Conservation (phyloP, 2,888 invertebrate genomes). For the Shargacucullia verbasci region DNA sequence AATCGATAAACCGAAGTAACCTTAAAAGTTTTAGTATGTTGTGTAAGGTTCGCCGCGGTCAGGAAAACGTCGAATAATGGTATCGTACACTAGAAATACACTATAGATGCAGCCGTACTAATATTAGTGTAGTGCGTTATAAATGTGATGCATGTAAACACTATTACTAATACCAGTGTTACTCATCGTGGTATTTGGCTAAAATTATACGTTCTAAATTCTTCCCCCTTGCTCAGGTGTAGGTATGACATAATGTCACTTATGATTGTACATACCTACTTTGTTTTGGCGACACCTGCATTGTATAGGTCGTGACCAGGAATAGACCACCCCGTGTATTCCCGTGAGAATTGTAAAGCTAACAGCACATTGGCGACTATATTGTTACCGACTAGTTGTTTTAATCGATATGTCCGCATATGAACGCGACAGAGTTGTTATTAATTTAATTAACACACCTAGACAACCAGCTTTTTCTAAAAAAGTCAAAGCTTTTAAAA, state of each 20-base stretch:
- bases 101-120: conserved; percentile 23
- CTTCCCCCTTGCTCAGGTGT: conserved; percentile 74
- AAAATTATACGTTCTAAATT: conserved; percentile 84
- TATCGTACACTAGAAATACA: conserved; percentile 13
- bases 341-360: too few species aligned
- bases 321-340: too few species aligned
- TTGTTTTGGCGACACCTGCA: background rate
- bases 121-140: conserved; percentile 46
- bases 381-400: too few species aligned
- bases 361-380: too few species aligned
- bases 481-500: too few species aligned
- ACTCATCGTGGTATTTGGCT: conserved; percentile 81
- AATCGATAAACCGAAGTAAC: too few species aligned
- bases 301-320: background rate
- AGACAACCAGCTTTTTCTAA: too few species aligned
- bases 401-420: too few species aligned
- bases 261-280: conserved; percentile 13
- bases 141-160: conserved; percentile 57
- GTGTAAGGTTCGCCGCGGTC: background rate
- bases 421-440: too few species aligned
- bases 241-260: conserved; percentile 38
- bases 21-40: too few species aligned
- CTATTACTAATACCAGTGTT: conserved; percentile 64
- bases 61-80: background rate
- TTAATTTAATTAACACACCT: too few species aligned